Conservation (phyloP, 2,113 vertebrate genomes). For the Limanda limanda region DNA sequence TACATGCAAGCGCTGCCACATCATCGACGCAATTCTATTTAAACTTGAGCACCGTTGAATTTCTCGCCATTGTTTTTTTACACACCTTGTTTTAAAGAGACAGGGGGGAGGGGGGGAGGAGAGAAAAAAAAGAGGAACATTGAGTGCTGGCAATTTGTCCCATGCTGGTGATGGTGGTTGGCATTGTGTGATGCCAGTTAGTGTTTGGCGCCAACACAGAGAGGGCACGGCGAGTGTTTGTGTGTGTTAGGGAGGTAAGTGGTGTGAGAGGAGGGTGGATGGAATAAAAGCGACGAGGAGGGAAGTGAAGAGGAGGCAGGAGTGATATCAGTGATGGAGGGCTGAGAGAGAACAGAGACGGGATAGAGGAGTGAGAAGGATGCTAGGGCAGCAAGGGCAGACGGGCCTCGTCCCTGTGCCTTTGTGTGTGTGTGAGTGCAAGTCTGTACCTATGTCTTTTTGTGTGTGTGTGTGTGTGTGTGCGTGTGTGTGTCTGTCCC, state of each 20-base stretch:
- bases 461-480: slow-evolving; percentile 52
- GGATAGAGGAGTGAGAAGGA: slow-evolving; percentile 39
- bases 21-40: not conserved
- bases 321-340: slow-evolving; percentile 22
- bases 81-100: slow-evolving; percentile 9
- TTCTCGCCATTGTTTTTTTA: not conserved
- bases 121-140: slow-evolving; percentile 2
- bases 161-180: slow-evolving; percentile 61
- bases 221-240: slow-evolving; percentile 53
- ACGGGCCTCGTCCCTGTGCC: slow-evolving; percentile 43
- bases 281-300: slow-evolving; percentile 25
- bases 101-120: not conserved
- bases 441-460: slow-evolving; percentile 12
- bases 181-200: slow-evolving; percentile 56
- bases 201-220: slow-evolving; percentile 56
- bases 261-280: slow-evolving; percentile 32
- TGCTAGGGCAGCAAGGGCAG: slow-evolving; percentile 58
- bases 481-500: slow-evolving; percentile 46
- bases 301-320: slow-evolving; percentile 15
- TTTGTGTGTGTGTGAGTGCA: slow-evolving; percentile 34
- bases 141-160: slow-evolving; percentile 53
- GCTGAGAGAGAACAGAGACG: slow-evolving; percentile 13
- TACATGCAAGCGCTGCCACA: not conserved
- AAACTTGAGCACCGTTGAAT: not conserved
- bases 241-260: slow-evolving; percentile 41